phyloP scores from a whole-genome alignment of 2,797 vertebrate species.

The Sebastes aleutianus region DNA sequence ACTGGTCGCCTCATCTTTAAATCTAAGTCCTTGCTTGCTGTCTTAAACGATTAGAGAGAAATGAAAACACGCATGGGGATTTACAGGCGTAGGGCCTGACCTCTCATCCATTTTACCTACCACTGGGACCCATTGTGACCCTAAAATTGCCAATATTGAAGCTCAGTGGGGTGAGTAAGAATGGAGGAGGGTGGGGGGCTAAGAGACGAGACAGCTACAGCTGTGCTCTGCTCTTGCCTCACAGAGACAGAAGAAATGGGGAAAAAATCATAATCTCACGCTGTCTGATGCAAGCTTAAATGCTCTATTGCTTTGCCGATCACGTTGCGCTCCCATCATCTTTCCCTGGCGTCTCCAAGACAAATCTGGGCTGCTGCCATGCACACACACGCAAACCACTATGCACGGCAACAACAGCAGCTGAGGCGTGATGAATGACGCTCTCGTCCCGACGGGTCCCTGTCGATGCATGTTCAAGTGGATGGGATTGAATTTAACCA shows the following conservation, averaged over 20 bases:
- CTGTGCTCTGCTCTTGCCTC: conserved; percentile 71
- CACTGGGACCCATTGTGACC: conserved; percentile 75
- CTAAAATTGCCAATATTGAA: conserved; percentile 78
- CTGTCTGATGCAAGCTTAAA: conserved; percentile 86
- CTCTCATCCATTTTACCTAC: conserved; percentile 77
- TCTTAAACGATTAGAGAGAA: conserved; percentile 75
- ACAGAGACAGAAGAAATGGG: conserved; percentile 70
- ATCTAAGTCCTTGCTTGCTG: conserved; percentile 63
- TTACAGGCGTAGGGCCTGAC: conserved; percentile 68
- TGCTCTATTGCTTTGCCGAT: conserved; percentile 86
- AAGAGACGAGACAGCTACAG: conserved; percentile 69
- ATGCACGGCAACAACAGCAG: conserved; percentile 72
- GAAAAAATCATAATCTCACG: conserved; percentile 81
- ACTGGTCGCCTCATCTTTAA: conserved; percentile 60
- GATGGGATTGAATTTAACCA: conserved; percentile 87
- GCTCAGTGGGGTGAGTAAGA: conserved; percentile 71
- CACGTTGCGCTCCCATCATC: conserved; percentile 85
- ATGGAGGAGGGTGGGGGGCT: conserved; percentile 26
- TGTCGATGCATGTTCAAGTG: conserved; percentile 87
- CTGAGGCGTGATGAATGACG: conserved; percentile 82
- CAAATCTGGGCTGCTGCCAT: conserved; percentile 81
- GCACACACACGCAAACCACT: conserved; percentile 70
- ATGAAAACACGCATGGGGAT: conserved; percentile 72
- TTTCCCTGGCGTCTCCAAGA: conserved; percentile 79
- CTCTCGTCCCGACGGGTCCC: conserved; percentile 79